These are phyloP conservation scores for Parambassis ranga DNA, from an alignment of 2,797 vertebrate species.

Conservation along the genomic window DNA sequence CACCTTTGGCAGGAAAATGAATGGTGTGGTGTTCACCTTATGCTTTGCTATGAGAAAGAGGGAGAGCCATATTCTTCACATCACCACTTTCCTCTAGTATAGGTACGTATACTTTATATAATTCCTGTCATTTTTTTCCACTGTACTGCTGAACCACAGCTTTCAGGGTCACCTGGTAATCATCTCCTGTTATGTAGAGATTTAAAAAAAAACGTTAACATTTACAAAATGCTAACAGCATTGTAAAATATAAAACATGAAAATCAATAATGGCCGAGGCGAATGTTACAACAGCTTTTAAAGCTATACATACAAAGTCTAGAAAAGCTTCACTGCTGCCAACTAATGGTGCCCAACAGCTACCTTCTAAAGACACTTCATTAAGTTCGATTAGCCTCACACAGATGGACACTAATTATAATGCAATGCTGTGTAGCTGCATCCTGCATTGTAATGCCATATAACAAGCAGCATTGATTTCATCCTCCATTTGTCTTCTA, in stretches of 20 bases:
- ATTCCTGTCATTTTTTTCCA: slow-evolving; percentile 1
- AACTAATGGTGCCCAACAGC: not conserved
- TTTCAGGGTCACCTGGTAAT: not conserved
- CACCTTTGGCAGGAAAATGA: slow-evolving; percentile 44
- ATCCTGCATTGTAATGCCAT: slow-evolving; percentile 21
- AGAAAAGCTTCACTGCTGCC: not conserved
- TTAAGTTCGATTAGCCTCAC: slow-evolving; percentile 3
- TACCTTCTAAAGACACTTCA: not conserved
- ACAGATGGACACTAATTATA: slow-evolving; percentile 8
- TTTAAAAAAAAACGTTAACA: not conserved
- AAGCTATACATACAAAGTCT: not conserved
- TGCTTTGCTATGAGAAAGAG: slow-evolving; percentile 18
- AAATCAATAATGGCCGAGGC: not conserved
- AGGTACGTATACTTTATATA: not conserved
- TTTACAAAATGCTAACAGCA: not conserved
- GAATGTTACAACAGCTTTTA: not conserved
- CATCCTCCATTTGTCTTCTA: slow-evolving; percentile 48
- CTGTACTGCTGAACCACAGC: not conserved
- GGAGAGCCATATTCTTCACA: slow-evolving; percentile 6
- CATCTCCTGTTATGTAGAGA: not conserved
- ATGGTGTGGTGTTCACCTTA: slow-evolving; percentile 16
- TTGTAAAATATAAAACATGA: not conserved
- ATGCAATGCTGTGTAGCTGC: slow-evolving; percentile 4
- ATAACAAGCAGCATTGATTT: slow-evolving; percentile 33
- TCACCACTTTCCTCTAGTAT: not conserved